Evolutionary conservation across 2,797 vertebrate genomes (phyloP), one percentile per base, ranked within the genome.

Genomic region (Pseudochirops cupreus): DNA sequence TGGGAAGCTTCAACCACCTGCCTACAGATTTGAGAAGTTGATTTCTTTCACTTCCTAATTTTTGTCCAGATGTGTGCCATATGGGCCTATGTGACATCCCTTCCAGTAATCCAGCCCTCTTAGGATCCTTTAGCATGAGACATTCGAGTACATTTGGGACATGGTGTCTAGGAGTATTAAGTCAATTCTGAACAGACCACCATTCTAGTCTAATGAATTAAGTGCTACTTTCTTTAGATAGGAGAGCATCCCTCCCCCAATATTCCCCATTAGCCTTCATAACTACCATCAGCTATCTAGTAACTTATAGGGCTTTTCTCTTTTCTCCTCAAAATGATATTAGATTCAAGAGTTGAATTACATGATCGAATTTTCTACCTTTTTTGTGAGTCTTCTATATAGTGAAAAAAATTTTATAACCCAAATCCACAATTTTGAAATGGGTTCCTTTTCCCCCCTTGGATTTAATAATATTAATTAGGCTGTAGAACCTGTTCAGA

Each of bases 31-130:
- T 57, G 97, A 94, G 90, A 95, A 91, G 92, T 52, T 93, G 91
- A 94, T 97, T 96, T 96, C 95, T 96, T 94, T 96, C 95, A 95
- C 74, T 94, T 94, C 33, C 93, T 97, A 50, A 94, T 92, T 95
- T 94, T 92, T 96, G 92, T 82, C 94, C 97, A 97, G 97, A 97
- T 98, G 97, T 92, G 92, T 91, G 4, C 96, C 97, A 97, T 94
- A 94, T 98, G 97, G 96, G 92, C 82, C 91, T 3, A 12, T n/a
- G 93, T n/a, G 28, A 1, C 28, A 3, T 92, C 56, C 74, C 94
- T 94, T 93, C 92, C 90, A 52, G 94, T 56, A 28, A 92, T 67
- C 87, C 50, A 0, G 52, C 74, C 90, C 93, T 92, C 54, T 94
- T 52, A 14, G 93, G 46, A 10, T 92, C 91, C 92, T 94, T n/a